Conservation (phyloP, 2,888 invertebrate genomes). For the Diarsia mendica region DNA sequence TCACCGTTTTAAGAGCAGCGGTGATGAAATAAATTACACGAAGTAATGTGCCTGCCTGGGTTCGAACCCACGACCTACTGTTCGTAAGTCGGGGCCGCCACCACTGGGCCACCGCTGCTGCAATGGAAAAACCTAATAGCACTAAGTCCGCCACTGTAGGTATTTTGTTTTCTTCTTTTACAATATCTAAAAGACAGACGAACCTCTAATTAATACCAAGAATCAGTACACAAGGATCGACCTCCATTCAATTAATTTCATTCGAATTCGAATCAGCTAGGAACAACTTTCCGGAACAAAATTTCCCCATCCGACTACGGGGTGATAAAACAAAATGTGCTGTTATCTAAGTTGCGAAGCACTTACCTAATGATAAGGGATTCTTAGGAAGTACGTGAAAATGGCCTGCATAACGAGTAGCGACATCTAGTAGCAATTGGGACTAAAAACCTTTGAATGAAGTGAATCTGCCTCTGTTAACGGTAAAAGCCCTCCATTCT, state of each 20-base stretch:
- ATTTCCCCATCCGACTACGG: constrained; percentile 18
- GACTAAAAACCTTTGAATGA: constrained; percentile 50
- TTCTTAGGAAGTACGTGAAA: constrained; percentile 50
- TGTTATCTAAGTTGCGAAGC: constrained; percentile 54
- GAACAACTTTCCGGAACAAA: neutral
- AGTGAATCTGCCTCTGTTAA: constrained; percentile 25
- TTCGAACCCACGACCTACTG: no score
- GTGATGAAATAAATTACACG: no score
- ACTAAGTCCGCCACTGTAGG: no score
- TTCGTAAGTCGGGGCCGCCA: no score
- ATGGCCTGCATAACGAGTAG: constrained; percentile 46
- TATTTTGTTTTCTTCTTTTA: no score
- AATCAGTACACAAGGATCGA: constrained; percentile 2
- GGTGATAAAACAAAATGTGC: constrained; percentile 59
- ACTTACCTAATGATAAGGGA: constrained; percentile 54
- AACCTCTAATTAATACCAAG: neutral
- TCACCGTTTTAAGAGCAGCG: no score
- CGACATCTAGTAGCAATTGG: constrained; percentile 50
- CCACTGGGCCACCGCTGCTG: no score
- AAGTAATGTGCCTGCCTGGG: no score
- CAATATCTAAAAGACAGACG: no score
- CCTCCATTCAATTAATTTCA: constrained; percentile 19
- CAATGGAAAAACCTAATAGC: no score
- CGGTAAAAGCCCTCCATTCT: constrained; percentile 2
- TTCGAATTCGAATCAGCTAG: constrained; percentile 21